These are phyloP conservation scores for Mastomys coucha DNA, from an alignment of 2,113 vertebrate genomes.

Conservation along the genomic window DNA sequence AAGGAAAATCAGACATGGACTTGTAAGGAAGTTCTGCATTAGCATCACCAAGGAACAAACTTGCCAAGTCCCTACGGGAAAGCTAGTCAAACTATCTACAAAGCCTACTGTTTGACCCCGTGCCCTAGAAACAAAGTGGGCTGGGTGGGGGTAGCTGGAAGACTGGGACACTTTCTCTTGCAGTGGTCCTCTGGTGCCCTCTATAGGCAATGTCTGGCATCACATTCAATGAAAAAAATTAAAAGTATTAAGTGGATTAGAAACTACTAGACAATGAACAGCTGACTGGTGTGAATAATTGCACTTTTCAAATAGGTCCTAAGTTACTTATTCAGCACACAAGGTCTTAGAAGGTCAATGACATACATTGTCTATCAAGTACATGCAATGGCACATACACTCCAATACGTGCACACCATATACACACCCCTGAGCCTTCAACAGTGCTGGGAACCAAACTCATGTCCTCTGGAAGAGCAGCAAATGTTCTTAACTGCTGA, in stretches of 20 bases:
- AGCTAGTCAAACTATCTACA: neutral
- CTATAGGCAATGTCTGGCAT: neutral
- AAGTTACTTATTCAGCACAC: neutral
- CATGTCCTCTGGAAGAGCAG: neutral
- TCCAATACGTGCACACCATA: neutral
- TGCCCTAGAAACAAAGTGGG: neutral
- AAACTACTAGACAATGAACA: neutral
- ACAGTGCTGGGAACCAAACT: neutral
- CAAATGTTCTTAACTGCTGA: neutral
- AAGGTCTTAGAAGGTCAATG: neutral
- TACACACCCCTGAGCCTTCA: neutral
- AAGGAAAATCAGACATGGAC: neutral
- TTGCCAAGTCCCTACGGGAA: neutral
- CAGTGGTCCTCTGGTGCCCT: neutral
- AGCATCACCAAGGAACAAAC: neutral
- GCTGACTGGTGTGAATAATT: neutral
- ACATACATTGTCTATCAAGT: neutral
- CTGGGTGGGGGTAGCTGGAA: neutral
- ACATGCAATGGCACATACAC: neutral
- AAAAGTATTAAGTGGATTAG: neutral
- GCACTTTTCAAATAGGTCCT: neutral
- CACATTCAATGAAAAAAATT: neutral
- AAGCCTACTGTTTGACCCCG: neutral
- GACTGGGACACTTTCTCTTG: neutral
- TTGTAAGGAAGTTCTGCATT: neutral